A percentile compares a stretch with the other conserved stretches of the same genome.
Evolutionary conservation across 2,797 vertebrate genomes (phyloP).

Genomic region (Picus viridis): DNA sequence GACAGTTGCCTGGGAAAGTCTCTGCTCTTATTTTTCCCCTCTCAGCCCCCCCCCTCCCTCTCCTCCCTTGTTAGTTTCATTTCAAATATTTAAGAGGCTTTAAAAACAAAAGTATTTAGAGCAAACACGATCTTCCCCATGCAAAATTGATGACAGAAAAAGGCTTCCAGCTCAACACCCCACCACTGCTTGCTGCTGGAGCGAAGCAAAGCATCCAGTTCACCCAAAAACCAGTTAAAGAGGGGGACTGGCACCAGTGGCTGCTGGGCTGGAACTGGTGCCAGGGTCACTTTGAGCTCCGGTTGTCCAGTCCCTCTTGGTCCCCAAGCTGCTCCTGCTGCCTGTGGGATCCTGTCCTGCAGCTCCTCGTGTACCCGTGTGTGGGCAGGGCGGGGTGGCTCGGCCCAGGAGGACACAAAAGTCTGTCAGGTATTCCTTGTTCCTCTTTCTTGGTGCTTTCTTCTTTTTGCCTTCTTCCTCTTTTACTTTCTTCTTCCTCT

Average conservation of each 20-base stretch:
- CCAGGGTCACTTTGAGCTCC: background rate
- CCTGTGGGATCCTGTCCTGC: background rate
- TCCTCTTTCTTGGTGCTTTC: too few species aligned
- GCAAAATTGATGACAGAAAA: conserved; percentile 62
- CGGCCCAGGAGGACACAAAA: accelerated
- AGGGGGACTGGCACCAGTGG: accelerated
- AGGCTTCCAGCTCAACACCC: conserved; percentile 15
- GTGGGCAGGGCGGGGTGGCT: background rate
- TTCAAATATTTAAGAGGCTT: conserved; percentile 55
- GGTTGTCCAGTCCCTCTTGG: accelerated
- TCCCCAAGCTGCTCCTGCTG: background rate
- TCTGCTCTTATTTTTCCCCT: too few species aligned
- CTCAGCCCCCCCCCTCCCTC: background rate
- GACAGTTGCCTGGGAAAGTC: conserved; percentile 74
- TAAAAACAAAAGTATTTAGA: conserved; percentile 54
- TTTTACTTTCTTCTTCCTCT: too few species aligned
- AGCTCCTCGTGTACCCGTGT: background rate
- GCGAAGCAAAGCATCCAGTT: background rate
- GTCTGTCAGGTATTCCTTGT: background rate
- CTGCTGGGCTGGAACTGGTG: background rate
- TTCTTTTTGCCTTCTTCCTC: too few species aligned
- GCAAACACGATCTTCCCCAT: conserved; percentile 18
- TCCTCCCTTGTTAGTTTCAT: conserved; percentile 6
- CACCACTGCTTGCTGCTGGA: background rate
- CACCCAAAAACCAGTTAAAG: accelerated